Evolutionary conservation across 2,888 invertebrate species (phyloP).

Genomic region (Eupsilia transversa): DNA sequence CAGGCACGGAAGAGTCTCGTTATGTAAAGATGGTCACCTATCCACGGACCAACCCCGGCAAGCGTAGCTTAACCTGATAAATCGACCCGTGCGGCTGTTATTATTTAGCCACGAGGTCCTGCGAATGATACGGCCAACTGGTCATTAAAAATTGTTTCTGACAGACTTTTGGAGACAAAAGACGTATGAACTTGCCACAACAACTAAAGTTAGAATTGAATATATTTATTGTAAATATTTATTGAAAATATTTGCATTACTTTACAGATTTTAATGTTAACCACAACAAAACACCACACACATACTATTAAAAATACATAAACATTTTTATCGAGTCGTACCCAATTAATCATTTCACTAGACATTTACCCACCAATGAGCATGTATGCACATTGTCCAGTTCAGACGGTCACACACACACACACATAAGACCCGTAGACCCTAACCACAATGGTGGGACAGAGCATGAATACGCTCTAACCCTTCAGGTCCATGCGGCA

Average conservation of each 20-base stretch:
- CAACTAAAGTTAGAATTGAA: neutral
- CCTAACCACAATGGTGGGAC: constrained; percentile 86
- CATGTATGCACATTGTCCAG: constrained; percentile 74
- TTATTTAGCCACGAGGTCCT: too few relatives aligned
- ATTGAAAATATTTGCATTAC: neutral
- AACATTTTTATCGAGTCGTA: constrained; percentile 62
- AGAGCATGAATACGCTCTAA: constrained; percentile 88
- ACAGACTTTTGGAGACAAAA: neutral
- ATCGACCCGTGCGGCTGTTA: too few relatives aligned
- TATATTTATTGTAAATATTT: neutral
- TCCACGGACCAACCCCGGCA: too few relatives aligned
- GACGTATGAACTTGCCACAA: neutral
- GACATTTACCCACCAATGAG: constrained; percentile 65
- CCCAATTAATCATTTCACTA: constrained; percentile 71
- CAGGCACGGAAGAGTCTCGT: too few relatives aligned
- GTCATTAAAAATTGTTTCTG: neutral
- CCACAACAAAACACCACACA: constrained; percentile 32
- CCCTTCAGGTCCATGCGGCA: constrained; percentile 90
- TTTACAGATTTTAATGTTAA: neutral
- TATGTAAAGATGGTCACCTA: too few relatives aligned
- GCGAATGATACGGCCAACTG: accelerated
- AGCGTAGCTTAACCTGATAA: too few relatives aligned
- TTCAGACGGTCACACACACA: constrained; percentile 67
- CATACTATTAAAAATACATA: constrained; percentile 57
- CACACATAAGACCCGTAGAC: constrained; percentile 64